phyloP scores from a whole-genome alignment of 1,140 invertebrate species.

The Meloidogyne exigua region DNA sequence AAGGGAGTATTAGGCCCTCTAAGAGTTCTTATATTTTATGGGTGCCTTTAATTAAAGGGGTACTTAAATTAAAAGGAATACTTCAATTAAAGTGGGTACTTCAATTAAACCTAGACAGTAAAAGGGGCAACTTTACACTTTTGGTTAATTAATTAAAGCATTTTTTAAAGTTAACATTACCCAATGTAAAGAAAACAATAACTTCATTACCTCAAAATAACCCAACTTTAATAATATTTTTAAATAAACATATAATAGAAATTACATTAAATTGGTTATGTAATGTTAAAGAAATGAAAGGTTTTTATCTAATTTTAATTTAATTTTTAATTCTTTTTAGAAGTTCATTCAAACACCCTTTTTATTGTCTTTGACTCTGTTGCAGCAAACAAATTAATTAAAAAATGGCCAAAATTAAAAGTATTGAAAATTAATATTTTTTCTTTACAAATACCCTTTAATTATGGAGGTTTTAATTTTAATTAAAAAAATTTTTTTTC shows the following conservation, averaged over 20 bases:
- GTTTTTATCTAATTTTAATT: background rate
- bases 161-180: background rate
- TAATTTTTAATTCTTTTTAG: conserved; percentile 22
- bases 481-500: background rate
- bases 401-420: conserved; percentile 51
- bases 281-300: conserved; percentile 50
- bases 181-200: background rate
- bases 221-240: conserved; percentile 52
- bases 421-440: conserved; percentile 56
- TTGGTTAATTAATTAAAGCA: too few species aligned
- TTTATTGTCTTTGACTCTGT: conserved; percentile 57
- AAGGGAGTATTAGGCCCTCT: too few species aligned
- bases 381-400: conserved; percentile 32
- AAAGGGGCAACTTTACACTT: too few species aligned
- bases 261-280: conserved; percentile 62
- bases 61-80: too few species aligned
- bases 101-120: too few species aligned
- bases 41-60: too few species aligned
- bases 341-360: conserved; percentile 49
- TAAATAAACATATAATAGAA: conserved; percentile 60
- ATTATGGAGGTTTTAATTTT: background rate
- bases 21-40: too few species aligned
- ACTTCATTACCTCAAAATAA: conserved; percentile 22
- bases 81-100: too few species aligned
- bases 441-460: conserved; percentile 46